These are phyloP conservation scores for Rhynchotus rufescens DNA, from an alignment of 2,797 vertebrate genomes.

Conservation along the genomic window DNA sequence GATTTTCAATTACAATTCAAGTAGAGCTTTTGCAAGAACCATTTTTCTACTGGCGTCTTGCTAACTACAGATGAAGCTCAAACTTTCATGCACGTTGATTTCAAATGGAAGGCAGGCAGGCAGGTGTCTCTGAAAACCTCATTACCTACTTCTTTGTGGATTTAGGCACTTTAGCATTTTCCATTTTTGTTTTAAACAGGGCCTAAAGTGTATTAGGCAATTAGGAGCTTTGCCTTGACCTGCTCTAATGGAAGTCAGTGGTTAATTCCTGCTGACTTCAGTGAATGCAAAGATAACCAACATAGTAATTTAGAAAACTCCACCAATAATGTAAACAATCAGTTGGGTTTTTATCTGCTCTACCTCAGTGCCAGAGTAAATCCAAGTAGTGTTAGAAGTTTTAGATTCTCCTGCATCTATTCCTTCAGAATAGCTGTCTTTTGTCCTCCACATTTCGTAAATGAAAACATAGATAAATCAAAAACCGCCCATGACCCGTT, in stretches of 20 bases:
- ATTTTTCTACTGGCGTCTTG: neutral
- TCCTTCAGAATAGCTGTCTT: neutral
- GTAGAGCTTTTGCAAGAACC: neutral
- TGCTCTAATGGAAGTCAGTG: neutral
- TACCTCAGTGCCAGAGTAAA: neutral
- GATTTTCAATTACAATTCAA: neutral
- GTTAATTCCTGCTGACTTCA: neutral
- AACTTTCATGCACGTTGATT: neutral
- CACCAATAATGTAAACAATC: neutral
- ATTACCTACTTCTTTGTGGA: neutral
- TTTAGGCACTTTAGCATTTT: neutral
- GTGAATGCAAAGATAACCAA: neutral
- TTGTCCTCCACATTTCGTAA: neutral
- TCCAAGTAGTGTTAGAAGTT: neutral
- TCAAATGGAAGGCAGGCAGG: neutral
- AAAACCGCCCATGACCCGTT: neutral
- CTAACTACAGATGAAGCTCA: neutral
- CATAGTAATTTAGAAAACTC: neutral
- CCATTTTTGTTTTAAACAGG: neutral
- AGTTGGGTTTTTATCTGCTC: neutral
- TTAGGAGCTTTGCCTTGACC: neutral
- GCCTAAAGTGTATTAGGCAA: neutral
- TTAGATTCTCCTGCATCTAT: neutral
- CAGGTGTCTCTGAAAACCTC: neutral
- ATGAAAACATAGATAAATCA: too few relatives aligned